Base-by-base conservation (phyloP, 2,888 invertebrate genomes). In the Merodon equestris region DNA sequence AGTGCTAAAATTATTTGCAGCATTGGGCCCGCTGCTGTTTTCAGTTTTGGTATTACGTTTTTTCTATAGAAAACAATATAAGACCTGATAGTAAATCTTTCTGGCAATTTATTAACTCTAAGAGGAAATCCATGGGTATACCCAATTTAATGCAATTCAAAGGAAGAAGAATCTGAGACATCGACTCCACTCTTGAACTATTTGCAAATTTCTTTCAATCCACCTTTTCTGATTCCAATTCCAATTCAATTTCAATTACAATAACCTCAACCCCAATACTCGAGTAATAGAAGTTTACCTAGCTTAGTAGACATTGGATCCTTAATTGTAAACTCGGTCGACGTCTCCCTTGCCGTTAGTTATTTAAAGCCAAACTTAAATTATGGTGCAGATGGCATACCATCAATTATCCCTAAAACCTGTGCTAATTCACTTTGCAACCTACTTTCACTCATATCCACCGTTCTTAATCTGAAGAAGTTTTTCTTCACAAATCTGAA, bases 1-100 rank as follows among this genome's bases (percentile, higher is more conserved):
- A n/a, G n/a, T n/a, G n/a, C n/a, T n/a, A n/a, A n/a, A n/a, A n/a
- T n/a, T n/a, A n/a, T n/a, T n/a, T n/a, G n/a, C n/a, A n/a, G n/a
- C n/a, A n/a, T n/a, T n/a, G n/a, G n/a, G n/a, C n/a, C n/a, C n/a
- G n/a, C n/a, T n/a, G n/a, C n/a, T n/a, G n/a, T n/a, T n/a, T n/a
- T n/a, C n/a, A n/a, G n/a, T n/a, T n/a, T n/a, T n/a, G n/a, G n/a
- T n/a, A 27, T 27, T 27, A 27, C 27, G 7, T 27, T 27, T 7
- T 27, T 42, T 42, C 42, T 42, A 42, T 42, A n/a, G 42, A 2
- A 42, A 42, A 42, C 42, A 42, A 42, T 42, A 42, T 42, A 42
- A 42, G 13, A 13, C 13, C 2, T 42, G 42, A 42, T 13, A 42
- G 42, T 42, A 42, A 42, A 5, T 42, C 42, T 3, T 42, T 42